A percentile compares a stretch with the other conserved stretches of the same genome.
Evolutionary conservation across 2,113 vertebrate species (phyloP).

Genomic region (Dicentrarchus labrax): DNA sequence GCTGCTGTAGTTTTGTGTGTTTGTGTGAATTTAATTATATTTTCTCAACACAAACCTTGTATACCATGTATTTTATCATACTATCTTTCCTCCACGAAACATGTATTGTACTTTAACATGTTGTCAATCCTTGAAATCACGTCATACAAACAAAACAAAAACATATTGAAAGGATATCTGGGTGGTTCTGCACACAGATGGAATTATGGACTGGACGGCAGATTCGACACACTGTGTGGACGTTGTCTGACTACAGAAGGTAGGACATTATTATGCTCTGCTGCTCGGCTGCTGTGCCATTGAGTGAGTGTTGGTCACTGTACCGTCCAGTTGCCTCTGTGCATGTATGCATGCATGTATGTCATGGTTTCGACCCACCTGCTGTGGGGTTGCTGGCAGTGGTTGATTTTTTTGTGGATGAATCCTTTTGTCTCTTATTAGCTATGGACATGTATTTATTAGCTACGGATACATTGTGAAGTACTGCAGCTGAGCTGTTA

Average conservation of each 20-base stretch:
- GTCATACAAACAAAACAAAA: no score
- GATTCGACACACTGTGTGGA: not conserved
- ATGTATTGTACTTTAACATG: not conserved
- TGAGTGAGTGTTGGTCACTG: not conserved
- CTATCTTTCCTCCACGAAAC: no score
- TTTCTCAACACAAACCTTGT: not conserved
- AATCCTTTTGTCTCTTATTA: not conserved
- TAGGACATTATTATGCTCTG: not conserved
- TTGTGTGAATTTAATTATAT: not conserved
- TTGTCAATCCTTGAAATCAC: not conserved
- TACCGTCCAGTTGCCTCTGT: not conserved
- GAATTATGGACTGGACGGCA: not conserved
- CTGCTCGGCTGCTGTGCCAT: not conserved
- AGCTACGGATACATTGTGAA: not conserved
- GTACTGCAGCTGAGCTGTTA: not conserved
- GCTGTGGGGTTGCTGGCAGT: not conserved
- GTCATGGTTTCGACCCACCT: not conserved
- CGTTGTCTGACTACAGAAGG: constrained; percentile 1
- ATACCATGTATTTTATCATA: not conserved
- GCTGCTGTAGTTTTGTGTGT: not conserved
- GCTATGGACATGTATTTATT: no score
- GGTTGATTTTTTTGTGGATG: no score
- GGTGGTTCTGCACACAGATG: not conserved
- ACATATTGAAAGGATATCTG: not conserved
- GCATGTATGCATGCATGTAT: not conserved